These are phyloP conservation scores for Carposina sasakii DNA, from an alignment of 1,140 invertebrate genomes.

Conservation along the genomic window DNA sequence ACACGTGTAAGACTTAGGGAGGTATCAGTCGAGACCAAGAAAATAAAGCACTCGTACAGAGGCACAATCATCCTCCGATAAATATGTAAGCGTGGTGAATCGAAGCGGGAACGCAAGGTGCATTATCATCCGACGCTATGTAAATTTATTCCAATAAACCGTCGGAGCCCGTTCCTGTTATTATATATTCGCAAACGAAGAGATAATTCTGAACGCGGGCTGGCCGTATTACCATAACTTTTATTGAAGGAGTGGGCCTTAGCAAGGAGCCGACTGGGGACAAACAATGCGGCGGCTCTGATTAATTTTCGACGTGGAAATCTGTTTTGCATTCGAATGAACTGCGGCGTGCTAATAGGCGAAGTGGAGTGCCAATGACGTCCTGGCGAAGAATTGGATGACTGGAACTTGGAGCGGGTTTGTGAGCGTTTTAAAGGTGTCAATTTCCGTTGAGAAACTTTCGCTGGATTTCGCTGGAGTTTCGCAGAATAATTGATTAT, in stretches of 20 bases:
- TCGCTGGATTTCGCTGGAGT: conserved; percentile 4
- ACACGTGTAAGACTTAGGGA: conserved; percentile 1
- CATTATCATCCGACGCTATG: conserved; percentile 57
- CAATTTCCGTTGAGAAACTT: no score
- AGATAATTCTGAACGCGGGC: conserved; percentile 60
- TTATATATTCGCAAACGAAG: conserved; percentile 68
- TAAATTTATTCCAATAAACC: conserved; percentile 71
- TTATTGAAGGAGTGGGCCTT: conserved; percentile 59
- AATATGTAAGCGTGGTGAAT: conserved; percentile 63
- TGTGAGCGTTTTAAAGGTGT: neutral
- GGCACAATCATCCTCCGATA: conserved; percentile 55
- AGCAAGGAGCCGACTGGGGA: conserved; percentile 29
- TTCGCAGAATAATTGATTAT: conserved; percentile 8
- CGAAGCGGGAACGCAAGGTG: conserved; percentile 36
- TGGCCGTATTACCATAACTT: conserved; percentile 65
- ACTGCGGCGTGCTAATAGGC: conserved; percentile 29
- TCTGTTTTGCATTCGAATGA: conserved; percentile 58
- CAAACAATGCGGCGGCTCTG: conserved; percentile 55
- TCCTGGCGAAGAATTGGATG: conserved; percentile 13
- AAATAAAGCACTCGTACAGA: conserved; percentile 39
- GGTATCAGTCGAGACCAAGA: conserved; percentile 12
- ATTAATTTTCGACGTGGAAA: conserved; percentile 63
- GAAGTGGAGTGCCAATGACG: conserved; percentile 25
- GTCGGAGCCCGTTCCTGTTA: conserved; percentile 44
- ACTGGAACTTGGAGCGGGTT: neutral